Evolutionary conservation across 2,113 vertebrate species (phyloP).

Genomic region (Psephotus haematonotus): DNA sequence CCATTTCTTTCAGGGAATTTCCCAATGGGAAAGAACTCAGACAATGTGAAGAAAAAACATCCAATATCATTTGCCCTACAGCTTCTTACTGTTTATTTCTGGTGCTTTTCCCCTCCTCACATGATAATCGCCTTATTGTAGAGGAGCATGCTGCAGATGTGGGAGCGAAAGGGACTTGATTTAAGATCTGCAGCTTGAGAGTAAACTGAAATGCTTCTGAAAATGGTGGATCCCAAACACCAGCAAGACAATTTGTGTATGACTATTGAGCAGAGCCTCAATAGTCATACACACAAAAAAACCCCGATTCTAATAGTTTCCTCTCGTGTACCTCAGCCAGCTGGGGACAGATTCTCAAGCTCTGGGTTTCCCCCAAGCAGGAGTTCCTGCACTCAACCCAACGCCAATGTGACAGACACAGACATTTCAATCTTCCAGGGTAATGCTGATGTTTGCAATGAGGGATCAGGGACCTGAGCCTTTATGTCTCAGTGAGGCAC

Average conservation of each 20-base stretch:
- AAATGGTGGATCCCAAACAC: conserved; percentile 31
- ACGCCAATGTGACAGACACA: not conserved
- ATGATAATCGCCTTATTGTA: conserved; percentile 59
- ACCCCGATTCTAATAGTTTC: not conserved
- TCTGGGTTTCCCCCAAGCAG: not conserved
- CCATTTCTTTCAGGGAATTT: conserved; percentile 68
- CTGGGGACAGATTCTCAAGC: not conserved
- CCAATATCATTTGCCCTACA: conserved; percentile 62
- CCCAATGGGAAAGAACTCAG: conserved; percentile 64
- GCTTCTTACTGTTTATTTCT: conserved; percentile 63
- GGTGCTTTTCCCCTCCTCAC: conserved; percentile 50
- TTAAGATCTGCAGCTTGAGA: conserved; percentile 58
- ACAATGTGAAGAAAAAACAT: conserved; percentile 60
- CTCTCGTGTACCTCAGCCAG: not conserved
- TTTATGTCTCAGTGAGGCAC: not conserved
- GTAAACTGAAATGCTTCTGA: conserved; percentile 44
- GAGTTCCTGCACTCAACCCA: not conserved
- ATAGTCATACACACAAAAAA: not conserved
- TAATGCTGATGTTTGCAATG: not conserved
- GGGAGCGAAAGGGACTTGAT: conserved; percentile 38
- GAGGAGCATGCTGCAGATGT: conserved; percentile 45
- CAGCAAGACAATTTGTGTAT: not conserved
- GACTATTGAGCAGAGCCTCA: not conserved
- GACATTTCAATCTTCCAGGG: not conserved
- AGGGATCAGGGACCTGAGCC: not conserved